Evolutionary conservation across 2,888 invertebrate species (phyloP).

Genomic region (Meliscaeva auricollis): DNA sequence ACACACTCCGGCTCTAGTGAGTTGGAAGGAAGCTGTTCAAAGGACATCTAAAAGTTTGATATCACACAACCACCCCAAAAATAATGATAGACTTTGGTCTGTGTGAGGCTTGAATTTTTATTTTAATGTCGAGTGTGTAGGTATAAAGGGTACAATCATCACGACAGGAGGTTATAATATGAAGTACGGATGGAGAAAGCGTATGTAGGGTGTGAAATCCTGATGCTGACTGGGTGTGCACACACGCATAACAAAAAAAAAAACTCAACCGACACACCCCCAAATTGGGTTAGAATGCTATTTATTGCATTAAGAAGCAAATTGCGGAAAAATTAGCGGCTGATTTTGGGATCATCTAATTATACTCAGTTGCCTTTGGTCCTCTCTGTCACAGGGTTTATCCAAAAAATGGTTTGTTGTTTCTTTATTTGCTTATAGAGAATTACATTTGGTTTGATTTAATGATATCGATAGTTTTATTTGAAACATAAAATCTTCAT

Average conservation of each 20-base stretch:
- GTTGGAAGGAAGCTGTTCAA: constrained; percentile 56
- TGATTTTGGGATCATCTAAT: constrained; percentile 84
- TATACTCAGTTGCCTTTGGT: constrained; percentile 75
- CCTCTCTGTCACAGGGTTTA: constrained; percentile 7
- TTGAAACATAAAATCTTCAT: background rate
- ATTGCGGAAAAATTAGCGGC: constrained; percentile 85
- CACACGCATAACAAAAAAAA: constrained; percentile 75
- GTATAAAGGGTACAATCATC: constrained; percentile 69
- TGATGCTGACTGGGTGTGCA: constrained; percentile 50
- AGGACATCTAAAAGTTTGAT: constrained; percentile 66
- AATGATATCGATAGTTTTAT: constrained; percentile 22
- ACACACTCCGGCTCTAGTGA: constrained; percentile 27
- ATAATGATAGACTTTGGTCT: constrained; percentile 65
- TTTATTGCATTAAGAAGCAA: constrained; percentile 84
- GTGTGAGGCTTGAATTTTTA: constrained; percentile 26
- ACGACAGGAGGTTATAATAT: constrained; percentile 64
- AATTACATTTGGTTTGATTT: constrained; percentile 22
- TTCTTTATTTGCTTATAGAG: constrained; percentile 32
- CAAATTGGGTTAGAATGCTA: constrained; percentile 77
- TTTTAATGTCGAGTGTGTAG: constrained; percentile 38
- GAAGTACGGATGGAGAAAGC: constrained; percentile 27
- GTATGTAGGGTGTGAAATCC: constrained; percentile 57
- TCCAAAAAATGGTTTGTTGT: constrained; percentile 4
- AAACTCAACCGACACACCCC: constrained; percentile 55
- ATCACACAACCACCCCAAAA: constrained; percentile 71